These are phyloP conservation scores for Lucinisca nassula DNA, from an alignment of 2,888 invertebrate genomes.

Conservation along the genomic window DNA sequence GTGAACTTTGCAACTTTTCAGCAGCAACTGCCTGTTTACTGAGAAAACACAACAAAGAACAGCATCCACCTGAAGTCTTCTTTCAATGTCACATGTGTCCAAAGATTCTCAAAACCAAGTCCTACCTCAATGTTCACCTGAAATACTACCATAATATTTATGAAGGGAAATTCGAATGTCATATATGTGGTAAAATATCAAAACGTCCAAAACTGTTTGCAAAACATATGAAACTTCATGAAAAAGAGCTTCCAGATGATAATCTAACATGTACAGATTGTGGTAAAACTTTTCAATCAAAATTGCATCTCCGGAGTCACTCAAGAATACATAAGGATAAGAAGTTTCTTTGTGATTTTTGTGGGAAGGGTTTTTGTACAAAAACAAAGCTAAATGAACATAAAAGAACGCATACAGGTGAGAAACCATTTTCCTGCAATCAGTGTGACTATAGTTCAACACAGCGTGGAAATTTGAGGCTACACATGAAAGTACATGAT, in stretches of 20 bases:
- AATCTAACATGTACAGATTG: slow-evolving; percentile 16
- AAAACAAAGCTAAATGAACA: slow-evolving; percentile 26
- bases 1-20: slow-evolving; percentile 34
- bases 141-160: slow-evolving; percentile 31
- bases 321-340: not conserved
- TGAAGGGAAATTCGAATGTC: slow-evolving; percentile 42
- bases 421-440: slow-evolving; percentile 37
- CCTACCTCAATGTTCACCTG: slow-evolving; percentile 52
- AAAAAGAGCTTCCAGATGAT: not conserved
- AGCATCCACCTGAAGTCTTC: slow-evolving; percentile 9
- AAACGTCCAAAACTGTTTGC: slow-evolving; percentile 14
- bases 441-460: slow-evolving; percentile 37
- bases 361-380: slow-evolving; percentile 33
- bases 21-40: slow-evolving; percentile 35
- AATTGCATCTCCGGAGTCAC: not conserved
- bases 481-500: slow-evolving; percentile 52
- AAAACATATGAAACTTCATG: slow-evolving; percentile 32
- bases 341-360: slow-evolving; percentile 10
- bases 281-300: not conserved
- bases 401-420: slow-evolving; percentile 40
- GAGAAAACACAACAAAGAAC: slow-evolving; percentile 26
- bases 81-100: slow-evolving; percentile 50
- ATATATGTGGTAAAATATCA: slow-evolving; percentile 31
- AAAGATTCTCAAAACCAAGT: slow-evolving; percentile 34
- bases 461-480: slow-evolving; percentile 30